Evolutionary conservation across 1,140 invertebrate species (phyloP), one percentile per base, ranked within the genome.

Genomic region (Triops cancriformis): DNA sequence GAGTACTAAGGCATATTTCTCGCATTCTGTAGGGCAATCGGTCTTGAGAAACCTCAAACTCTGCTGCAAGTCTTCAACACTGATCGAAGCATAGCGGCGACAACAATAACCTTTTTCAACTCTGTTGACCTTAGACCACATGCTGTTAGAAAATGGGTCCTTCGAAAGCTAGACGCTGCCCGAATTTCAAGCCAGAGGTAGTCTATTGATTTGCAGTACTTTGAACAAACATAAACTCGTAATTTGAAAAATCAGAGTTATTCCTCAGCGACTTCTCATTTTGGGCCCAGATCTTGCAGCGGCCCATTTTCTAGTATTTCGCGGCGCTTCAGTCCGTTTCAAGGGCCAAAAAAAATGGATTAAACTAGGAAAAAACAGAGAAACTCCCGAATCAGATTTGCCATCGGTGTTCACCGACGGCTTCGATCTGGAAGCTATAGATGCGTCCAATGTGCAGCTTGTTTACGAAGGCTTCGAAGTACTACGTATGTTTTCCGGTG

Each of bases 401-500:
- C 92, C 92, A 26, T 80, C 80, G 1, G 81, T 77, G 4, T 91
- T 86, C 79, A 81, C 88, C 80, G 82, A 86, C 1, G 82, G 83
- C 9, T 89, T 88, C 77, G 83, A 87, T 77, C 45, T 95, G 73
- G 89, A 91, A 83, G 90, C 87, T 23, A 85, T 95, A 74, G 91
- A 94, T 85, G 89, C 87, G 23, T 88, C 87, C 26, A 84, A 87
- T 45, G 87, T 90, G 76, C 77, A 85, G 23, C 64, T 94, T 0
- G 84, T 87, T 81, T 93, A 92, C 83, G 91, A 94, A 85, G 91
- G 90, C 27, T 81, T 93, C n/a, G 84, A 88, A 27, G 91, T 91
- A 82, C 83, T 94, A 10, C 83, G 86, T 81, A 85, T 80, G 82
- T 77, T 23, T 76, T 77, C 23, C 41, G 64, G 73, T 26, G 42